Conservation (phyloP, 2,113 vertebrate species). For the Henicopernis longicauda region DNA sequence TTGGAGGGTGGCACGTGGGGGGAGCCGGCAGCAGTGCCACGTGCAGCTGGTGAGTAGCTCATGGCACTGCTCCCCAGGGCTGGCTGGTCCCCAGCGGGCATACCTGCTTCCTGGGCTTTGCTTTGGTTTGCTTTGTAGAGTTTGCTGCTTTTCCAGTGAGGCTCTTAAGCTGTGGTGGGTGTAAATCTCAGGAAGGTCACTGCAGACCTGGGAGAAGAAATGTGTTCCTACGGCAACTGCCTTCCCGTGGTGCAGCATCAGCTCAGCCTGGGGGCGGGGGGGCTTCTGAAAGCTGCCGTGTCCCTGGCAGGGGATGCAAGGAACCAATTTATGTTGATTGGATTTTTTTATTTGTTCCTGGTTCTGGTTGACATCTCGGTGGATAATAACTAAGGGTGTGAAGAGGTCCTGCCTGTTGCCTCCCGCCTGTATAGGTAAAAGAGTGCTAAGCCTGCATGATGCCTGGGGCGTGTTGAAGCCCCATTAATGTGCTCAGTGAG, state of each 20-base stretch:
- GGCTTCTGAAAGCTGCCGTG: not conserved
- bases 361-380: not conserved
- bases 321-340: not conserved
- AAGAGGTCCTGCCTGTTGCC: not conserved
- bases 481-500: not conserved
- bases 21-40: not conserved
- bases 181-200: not conserved
- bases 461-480: not conserved
- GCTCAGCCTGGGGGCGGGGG: not conserved
- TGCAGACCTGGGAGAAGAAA: not conserved
- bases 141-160: not conserved
- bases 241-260: not conserved
- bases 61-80: accelerated
- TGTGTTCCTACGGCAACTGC: accelerated
- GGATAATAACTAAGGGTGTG: not conserved
- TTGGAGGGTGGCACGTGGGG: not conserved
- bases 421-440: not conserved
- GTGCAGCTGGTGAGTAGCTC: not conserved
- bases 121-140: not conserved
- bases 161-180: not conserved
- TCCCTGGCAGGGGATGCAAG: not conserved
- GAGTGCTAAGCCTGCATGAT: not conserved
- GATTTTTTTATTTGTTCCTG: not conserved
- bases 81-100: not conserved
- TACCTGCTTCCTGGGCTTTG: not conserved